Conservation (phyloP, 2,888 invertebrate species). For the Drosophila fungiperda region DNA sequence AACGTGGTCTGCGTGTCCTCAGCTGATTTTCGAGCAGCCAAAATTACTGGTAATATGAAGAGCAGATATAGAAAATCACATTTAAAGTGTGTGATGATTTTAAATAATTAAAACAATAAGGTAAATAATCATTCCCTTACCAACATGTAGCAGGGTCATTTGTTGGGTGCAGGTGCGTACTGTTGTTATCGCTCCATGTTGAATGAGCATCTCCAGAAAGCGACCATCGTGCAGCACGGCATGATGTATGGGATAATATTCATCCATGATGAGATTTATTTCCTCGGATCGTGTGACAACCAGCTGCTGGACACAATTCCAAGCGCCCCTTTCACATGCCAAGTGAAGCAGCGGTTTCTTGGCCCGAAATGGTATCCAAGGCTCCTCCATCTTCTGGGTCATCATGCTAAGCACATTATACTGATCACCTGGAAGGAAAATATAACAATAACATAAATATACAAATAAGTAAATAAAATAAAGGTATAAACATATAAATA, state of each 20-base stretch:
- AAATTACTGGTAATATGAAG: conserved; percentile 85
- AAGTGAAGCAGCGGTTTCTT: conserved; percentile 89
- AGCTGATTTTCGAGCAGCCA: conserved; percentile 89
- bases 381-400: conserved; percentile 89
- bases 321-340: conserved; percentile 90
- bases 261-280: conserved; percentile 90
- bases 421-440: conserved; percentile 86
- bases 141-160: conserved; percentile 89
- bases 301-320: conserved; percentile 89
- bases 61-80: neutral
- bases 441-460: neutral
- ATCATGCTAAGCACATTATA: conserved; percentile 89
- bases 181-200: conserved; percentile 89
- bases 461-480: neutral
- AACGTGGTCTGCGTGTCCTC: conserved; percentile 90
- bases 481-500: neutral
- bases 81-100: neutral
- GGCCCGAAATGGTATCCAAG: conserved; percentile 88
- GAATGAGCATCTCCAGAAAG: conserved; percentile 88
- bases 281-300: conserved; percentile 88
- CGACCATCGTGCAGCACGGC: conserved; percentile 90
- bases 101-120: conserved; percentile 10
- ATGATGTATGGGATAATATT: conserved; percentile 92
- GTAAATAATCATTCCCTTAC: conserved; percentile 74
- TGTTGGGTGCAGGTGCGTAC: conserved; percentile 90